A percentile compares a stretch with the other conserved stretches of the same genome.
Evolutionary conservation across 2,797 vertebrate genomes (phyloP).

Genomic region (Odontamblyopus lacepedii): DNA sequence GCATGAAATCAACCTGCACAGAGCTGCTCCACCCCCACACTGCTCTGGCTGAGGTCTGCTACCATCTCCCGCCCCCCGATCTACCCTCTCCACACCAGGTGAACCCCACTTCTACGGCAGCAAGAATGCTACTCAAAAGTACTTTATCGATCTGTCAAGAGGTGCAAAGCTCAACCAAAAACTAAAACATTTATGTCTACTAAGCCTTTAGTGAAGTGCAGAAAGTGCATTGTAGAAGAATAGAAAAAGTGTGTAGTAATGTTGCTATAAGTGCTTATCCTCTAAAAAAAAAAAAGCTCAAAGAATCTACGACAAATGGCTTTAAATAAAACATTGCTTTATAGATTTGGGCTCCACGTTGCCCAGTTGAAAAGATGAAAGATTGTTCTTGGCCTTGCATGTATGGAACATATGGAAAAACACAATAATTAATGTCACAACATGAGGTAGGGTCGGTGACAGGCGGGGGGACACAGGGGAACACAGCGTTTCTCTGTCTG

Average conservation of each 20-base stretch:
- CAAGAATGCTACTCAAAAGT: slow-evolving; percentile 58
- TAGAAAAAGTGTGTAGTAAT: slow-evolving; percentile 67
- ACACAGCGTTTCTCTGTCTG: slow-evolving; percentile 67
- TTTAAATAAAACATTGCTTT: slow-evolving; percentile 69
- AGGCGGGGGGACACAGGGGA: slow-evolving; percentile 58
- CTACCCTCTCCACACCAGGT: slow-evolving; percentile 47
- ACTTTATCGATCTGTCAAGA: slow-evolving; percentile 75
- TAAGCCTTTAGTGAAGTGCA: slow-evolving; percentile 72
- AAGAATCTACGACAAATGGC: slow-evolving; percentile 63
- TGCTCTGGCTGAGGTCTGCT: slow-evolving; percentile 90
- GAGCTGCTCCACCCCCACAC: slow-evolving; percentile 75
- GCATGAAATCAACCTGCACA: slow-evolving; percentile 95
- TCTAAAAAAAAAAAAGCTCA: slow-evolving; percentile 61
- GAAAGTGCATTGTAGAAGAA: slow-evolving; percentile 64
- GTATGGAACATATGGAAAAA: slow-evolving; percentile 75
- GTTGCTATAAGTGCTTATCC: slow-evolving; percentile 63
- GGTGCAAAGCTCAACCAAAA: slow-evolving; percentile 75
- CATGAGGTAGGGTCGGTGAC: slow-evolving; percentile 68
- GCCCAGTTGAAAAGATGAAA: slow-evolving; percentile 65
- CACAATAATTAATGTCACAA: slow-evolving; percentile 77
- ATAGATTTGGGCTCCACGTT: slow-evolving; percentile 66
- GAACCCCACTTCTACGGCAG: slow-evolving; percentile 50
- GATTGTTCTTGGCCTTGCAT: slow-evolving; percentile 69
- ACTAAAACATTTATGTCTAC: slow-evolving; percentile 67
- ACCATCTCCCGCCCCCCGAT: slow-evolving; percentile 58